Evolutionary conservation across 2,888 invertebrate genomes (phyloP).

Genomic region (Prosapia bicincta): DNA sequence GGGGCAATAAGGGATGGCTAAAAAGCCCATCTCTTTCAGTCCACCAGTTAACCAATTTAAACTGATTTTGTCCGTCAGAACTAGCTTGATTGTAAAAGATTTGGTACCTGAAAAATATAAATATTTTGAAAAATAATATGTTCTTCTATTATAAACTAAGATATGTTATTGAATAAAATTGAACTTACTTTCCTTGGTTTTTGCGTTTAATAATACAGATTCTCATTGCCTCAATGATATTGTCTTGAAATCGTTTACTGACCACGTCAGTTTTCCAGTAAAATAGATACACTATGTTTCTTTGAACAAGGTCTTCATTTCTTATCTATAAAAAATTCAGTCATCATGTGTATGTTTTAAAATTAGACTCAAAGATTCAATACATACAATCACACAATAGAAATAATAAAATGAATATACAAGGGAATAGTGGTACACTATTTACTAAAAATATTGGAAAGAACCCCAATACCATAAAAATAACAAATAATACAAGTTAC

Average conservation of each 20-base stretch:
- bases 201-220: conserved; percentile 64
- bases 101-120: conserved; percentile 53
- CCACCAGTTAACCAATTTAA: conserved; percentile 72
- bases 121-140: not conserved
- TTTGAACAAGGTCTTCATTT: conserved; percentile 55
- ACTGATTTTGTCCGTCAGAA: conserved; percentile 52
- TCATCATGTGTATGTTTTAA: no score
- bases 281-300: conserved; percentile 63
- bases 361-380: no score
- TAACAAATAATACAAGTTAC: no score
- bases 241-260: conserved; percentile 51
- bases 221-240: conserved; percentile 55
- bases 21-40: conserved; percentile 58
- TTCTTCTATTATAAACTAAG: not conserved
- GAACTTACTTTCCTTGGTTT: conserved; percentile 55
- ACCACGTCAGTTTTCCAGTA: conserved; percentile 59
- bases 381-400: no score
- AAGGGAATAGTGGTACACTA: no score
- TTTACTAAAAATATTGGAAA: no score
- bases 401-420: no score
- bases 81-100: conserved; percentile 70
- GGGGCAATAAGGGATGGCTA: conserved; percentile 62
- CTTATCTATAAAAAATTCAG: conserved; percentile 48
- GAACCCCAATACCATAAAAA: no score
- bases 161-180: not conserved